Conservation (phyloP, 1,140 invertebrate species). For the Zophobas morio region DNA sequence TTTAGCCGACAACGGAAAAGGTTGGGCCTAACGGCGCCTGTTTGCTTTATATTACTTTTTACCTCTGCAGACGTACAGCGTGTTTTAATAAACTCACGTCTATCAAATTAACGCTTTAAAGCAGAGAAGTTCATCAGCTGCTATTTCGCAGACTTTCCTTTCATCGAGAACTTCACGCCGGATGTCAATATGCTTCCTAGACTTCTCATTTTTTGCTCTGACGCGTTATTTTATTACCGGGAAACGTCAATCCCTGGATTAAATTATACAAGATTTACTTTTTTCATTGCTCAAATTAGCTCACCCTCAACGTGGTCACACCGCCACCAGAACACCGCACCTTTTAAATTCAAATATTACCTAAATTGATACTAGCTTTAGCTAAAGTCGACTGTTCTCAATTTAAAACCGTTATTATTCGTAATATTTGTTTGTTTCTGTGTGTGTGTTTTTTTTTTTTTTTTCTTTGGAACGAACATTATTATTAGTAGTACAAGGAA, state of each 20-base stretch:
- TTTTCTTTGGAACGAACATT: too few relatives aligned
- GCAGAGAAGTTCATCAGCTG: constrained; percentile 38
- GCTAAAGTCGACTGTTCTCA: too few relatives aligned
- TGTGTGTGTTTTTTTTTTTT: too few relatives aligned
- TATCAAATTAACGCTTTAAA: constrained; percentile 43
- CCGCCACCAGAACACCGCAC: not conserved
- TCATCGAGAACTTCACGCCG: constrained; percentile 30
- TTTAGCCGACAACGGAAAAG: constrained; percentile 49
- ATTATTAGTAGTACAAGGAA: too few relatives aligned
- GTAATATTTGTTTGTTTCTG: too few relatives aligned
- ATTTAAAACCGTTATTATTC: too few relatives aligned
- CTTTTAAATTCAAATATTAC: too few relatives aligned
- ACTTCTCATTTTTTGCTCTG: constrained; percentile 32
- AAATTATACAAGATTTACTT: constrained; percentile 36
- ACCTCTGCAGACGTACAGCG: constrained; percentile 24
- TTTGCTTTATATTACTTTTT: constrained; percentile 43
- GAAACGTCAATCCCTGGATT: constrained; percentile 34
- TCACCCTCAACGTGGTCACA: not conserved
- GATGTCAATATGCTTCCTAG: constrained; percentile 34
- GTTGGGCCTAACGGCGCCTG: constrained; percentile 43
- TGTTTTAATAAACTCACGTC: constrained; percentile 42
- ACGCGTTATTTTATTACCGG: constrained; percentile 31
- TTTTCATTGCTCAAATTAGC: constrained; percentile 17
- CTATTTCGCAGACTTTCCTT: constrained; percentile 21
- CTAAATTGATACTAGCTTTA: too few relatives aligned